Evolutionary conservation across 2,797 vertebrate species (phyloP), one percentile per base, ranked within the genome.

Genomic region (Protonibea diacanthus): DNA sequence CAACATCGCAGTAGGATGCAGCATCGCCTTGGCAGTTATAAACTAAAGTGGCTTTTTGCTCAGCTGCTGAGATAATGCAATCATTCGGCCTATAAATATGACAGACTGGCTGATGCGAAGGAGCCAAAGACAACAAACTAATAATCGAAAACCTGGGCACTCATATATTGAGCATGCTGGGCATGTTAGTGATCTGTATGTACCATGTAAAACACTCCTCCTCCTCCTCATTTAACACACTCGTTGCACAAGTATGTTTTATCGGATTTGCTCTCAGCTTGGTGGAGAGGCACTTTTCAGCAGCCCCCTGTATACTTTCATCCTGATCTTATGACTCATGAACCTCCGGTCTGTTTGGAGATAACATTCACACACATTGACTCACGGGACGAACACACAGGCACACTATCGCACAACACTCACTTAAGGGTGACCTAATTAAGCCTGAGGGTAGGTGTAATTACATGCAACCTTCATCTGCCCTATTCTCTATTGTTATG

Each of bases 381-480:
- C 67, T 63, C 75, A 53, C 2, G 3, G 65, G 62, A 55, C 52
- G 27, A 42, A 25, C 51, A 56, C 78, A 55, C 75, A 69, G 65
- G n/a, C 78, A 74, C 75, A 63, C 75, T 74, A 78, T 77, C 62
- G 61, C 81, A 91, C 87, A 74, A 74, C 78, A 63, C 83, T 88
- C 84, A 89, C 89, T 87, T 91, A 91, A 87, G 80, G 79, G 87
- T 91, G 92, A 92, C 91, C 91, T 88, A 90, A 94, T 94, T 92
- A 92, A 87, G 89, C 91, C 83, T 58, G 63, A 65, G 90, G 89
- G 87, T 84, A 87, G 84, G 81, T 89, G 86, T 93, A 94, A 94
- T 95, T 94, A 92, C 89, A 88, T 75, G 82, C 85, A 89, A 92
- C 92, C 93, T 94, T 93, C 88, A 91, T 80, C 84, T 85, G 84